These are phyloP conservation scores for Psittacula cyanocephala DNA, from an alignment of 2,113 vertebrate species.

Conservation along the genomic window DNA sequence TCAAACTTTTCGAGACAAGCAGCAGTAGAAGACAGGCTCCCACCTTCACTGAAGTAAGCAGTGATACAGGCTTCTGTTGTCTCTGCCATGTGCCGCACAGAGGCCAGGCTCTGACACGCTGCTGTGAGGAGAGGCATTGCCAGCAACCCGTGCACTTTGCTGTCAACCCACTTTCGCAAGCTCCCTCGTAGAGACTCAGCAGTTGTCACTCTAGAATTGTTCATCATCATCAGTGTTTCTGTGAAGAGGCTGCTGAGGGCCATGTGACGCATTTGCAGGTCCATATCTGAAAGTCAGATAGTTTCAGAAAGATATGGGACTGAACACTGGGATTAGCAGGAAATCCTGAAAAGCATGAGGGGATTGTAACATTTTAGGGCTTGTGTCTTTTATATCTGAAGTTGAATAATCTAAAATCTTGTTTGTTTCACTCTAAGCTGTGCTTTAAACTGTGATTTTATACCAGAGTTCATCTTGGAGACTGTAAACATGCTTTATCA, in stretches of 20 bases:
- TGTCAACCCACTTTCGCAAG: slow-evolving; percentile 84
- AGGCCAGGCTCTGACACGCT: slow-evolving; percentile 89
- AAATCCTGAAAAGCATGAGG: not conserved
- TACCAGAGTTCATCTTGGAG: not conserved
- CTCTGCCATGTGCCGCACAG: slow-evolving; percentile 92
- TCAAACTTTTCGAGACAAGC: not conserved
- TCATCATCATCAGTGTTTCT: slow-evolving; percentile 87
- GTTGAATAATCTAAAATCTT: not conserved
- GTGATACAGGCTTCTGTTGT: slow-evolving; percentile 91
- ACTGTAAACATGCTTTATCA: not conserved
- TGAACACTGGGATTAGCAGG: not conserved
- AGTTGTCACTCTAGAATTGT: slow-evolving; percentile 82
- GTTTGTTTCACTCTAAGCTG: not conserved
- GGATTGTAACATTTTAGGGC: not conserved
- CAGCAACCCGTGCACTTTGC: slow-evolving; percentile 78
- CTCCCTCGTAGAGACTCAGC: slow-evolving; percentile 85
- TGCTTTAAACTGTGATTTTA: not conserved
- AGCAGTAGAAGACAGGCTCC: not conserved
- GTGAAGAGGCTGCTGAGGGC: slow-evolving; percentile 89
- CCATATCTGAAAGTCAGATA: slow-evolving; percentile 74
- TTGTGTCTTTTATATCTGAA: not conserved
- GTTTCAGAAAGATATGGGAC: not conserved
- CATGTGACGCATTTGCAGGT: slow-evolving; percentile 89
- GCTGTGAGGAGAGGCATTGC: slow-evolving; percentile 92
- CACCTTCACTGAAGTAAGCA: slow-evolving; percentile 88